Conservation (phyloP, 2,888 invertebrate species). For the Noctua janthe region DNA sequence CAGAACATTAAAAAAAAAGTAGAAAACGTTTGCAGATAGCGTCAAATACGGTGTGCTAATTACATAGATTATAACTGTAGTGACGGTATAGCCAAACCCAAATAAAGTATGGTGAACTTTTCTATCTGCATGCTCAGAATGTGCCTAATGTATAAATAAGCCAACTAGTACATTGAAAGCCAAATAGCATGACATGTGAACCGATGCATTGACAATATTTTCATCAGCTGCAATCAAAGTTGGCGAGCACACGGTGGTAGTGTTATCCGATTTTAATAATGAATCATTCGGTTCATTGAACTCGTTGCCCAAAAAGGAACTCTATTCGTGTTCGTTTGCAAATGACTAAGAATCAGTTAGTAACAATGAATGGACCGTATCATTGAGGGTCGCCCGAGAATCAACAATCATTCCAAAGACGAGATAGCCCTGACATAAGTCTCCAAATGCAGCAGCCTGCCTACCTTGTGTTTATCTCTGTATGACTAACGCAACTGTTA, state of each 20-base stretch:
- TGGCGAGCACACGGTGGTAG: constrained; percentile 66
- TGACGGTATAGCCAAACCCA: constrained; percentile 62
- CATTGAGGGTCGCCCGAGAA: constrained; percentile 72
- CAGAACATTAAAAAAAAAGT: constrained; percentile 14
- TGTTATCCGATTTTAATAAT: constrained; percentile 74
- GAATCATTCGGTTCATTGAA: constrained; percentile 82
- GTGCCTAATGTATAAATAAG: constrained; percentile 59
- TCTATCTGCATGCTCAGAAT: constrained; percentile 68
- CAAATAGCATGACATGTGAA: constrained; percentile 47
- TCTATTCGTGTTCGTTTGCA: constrained; percentile 75
- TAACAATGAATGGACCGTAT: constrained; percentile 79
- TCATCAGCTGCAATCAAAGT: constrained; percentile 69
- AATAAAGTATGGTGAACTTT: constrained; percentile 68
- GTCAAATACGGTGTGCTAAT: constrained; percentile 15
- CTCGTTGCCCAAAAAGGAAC: constrained; percentile 76
- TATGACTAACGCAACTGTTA: constrained; percentile 77
- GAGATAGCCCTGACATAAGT: constrained; percentile 87
- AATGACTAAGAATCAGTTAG: constrained; percentile 72
- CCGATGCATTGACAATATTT: constrained; percentile 65
- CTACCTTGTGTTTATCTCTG: constrained; percentile 87
- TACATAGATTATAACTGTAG: constrained; percentile 19
- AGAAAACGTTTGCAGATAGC: constrained; percentile 24
- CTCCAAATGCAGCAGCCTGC: constrained; percentile 88
- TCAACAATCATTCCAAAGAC: constrained; percentile 76
- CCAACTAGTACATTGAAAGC: constrained; percentile 63